Conservation (phyloP, 2,797 vertebrate species). For the Intellagama lesueurii region DNA sequence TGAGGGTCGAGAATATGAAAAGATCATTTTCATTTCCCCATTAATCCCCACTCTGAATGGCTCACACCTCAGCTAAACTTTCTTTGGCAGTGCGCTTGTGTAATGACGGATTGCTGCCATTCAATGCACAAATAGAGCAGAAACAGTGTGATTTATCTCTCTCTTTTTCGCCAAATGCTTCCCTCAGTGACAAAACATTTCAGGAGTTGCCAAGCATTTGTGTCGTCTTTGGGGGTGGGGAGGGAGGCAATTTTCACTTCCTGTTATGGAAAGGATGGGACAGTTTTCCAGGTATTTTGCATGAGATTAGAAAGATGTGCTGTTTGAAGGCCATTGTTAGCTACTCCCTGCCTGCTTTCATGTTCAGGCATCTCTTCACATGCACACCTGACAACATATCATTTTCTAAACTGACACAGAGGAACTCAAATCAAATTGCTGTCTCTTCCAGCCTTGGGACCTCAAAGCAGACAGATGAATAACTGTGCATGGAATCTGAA, state of each 20-base stretch:
- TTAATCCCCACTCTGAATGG: conserved; percentile 76
- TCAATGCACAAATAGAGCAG: conserved; percentile 64
- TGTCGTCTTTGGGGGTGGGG: not conserved
- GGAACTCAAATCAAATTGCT: conserved; percentile 32
- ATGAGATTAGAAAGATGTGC: conserved; percentile 22
- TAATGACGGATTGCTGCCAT: conserved; percentile 71
- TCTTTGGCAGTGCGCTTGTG: conserved; percentile 67
- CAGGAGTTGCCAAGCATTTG: conserved; percentile 36
- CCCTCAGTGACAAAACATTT: conserved; percentile 59
- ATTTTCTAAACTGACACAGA: conserved; percentile 23
- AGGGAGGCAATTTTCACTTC: not conserved
- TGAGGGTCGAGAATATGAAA: conserved; percentile 71
- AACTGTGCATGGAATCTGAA: conserved; percentile 45
- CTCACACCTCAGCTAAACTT: conserved; percentile 72
- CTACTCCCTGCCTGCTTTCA: conserved; percentile 9
- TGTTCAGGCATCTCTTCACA: conserved; percentile 31
- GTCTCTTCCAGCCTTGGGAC: not conserved
- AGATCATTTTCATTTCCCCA: conserved; percentile 74
- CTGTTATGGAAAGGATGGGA: not conserved
- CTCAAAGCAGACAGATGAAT: conserved; percentile 31
- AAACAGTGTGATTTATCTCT: conserved; percentile 66
- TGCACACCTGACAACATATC: conserved; percentile 13
- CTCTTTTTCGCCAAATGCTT: conserved; percentile 44
- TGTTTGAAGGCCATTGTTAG: conserved; percentile 6
- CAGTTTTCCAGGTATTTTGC: conserved; percentile 19